These are phyloP conservation scores for Erannis defoliaria DNA, from an alignment of 2,888 invertebrate species.

Conservation along the genomic window DNA sequence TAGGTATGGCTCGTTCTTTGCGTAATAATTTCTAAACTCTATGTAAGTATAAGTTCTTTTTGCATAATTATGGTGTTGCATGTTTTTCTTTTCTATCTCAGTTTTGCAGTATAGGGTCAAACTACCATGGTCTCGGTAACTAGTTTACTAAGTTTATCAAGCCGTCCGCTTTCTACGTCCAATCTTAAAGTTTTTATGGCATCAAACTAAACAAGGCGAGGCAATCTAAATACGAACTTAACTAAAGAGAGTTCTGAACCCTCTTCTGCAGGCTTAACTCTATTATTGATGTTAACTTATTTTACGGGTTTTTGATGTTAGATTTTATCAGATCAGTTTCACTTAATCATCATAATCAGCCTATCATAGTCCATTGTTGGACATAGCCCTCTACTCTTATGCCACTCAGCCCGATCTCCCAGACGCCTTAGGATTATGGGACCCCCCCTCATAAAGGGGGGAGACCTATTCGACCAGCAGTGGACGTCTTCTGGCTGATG, in stretches of 20 bases:
- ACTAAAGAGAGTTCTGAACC: conserved; percentile 20
- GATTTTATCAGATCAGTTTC: neutral
- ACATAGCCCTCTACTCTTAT: too few relatives aligned
- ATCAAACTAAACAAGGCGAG: conserved; percentile 23
- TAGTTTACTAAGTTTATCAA: conserved; percentile 29
- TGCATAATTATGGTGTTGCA: neutral
- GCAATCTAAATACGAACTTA: conserved; percentile 32
- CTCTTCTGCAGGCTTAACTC: conserved; percentile 14
- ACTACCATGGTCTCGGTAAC: conserved; percentile 29
- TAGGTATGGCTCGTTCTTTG: too few relatives aligned
- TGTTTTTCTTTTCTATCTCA: neutral
- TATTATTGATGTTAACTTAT: conserved; percentile 8
- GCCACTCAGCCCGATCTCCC: too few relatives aligned
- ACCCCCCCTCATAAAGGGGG: too few relatives aligned
- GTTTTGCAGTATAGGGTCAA: neutral
- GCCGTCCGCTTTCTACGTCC: conserved; percentile 28
- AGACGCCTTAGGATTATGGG: too few relatives aligned
- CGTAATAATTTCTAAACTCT: too few relatives aligned
- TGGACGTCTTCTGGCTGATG: too few relatives aligned
- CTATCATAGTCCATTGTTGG: too few relatives aligned
- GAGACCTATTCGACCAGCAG: too few relatives aligned
- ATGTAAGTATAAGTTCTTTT: too few relatives aligned
- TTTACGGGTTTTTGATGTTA: conserved; percentile 4
- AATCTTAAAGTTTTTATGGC: conserved; percentile 35
- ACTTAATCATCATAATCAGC: too few relatives aligned